Conservation (phyloP, 2,888 invertebrate species). For the Ectobius pallidus region DNA sequence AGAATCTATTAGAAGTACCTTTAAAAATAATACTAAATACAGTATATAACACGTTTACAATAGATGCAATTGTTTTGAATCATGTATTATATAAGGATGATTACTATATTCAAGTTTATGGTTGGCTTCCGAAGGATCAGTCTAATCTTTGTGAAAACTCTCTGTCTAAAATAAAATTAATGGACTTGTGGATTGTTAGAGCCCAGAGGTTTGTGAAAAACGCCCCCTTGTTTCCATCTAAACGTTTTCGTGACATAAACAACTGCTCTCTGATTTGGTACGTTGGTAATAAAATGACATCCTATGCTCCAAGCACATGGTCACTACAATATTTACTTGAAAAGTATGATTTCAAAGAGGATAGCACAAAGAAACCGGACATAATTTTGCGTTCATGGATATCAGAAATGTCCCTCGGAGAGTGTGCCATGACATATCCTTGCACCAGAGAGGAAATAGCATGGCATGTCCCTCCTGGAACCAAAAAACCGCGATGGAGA, state of each 20-base stretch:
- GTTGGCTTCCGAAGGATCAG: no score
- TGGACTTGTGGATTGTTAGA: no score
- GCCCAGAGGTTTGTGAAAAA: no score
- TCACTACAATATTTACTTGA: not conserved
- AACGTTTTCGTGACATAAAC: not conserved
- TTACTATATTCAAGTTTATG: no score
- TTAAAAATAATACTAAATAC: no score
- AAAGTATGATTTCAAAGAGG: not conserved
- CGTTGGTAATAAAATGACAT: not conserved
- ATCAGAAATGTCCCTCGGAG: not conserved
- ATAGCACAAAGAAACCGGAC: not conserved
- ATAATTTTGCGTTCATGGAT: not conserved
- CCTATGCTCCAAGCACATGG: not conserved
- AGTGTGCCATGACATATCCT: not conserved
- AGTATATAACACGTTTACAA: no score
- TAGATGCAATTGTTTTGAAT: no score
- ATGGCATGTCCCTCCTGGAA: not conserved
- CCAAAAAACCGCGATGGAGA: not conserved
- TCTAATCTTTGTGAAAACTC: no score
- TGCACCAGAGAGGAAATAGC: no score
- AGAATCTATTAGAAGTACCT: no score
- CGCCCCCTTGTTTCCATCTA: not conserved
- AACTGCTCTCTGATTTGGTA: not conserved
- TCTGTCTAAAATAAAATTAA: no score
- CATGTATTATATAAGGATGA: no score